These are phyloP conservation scores for Upupa epops DNA, from an alignment of 2,113 vertebrate genomes.

Conservation along the genomic window DNA sequence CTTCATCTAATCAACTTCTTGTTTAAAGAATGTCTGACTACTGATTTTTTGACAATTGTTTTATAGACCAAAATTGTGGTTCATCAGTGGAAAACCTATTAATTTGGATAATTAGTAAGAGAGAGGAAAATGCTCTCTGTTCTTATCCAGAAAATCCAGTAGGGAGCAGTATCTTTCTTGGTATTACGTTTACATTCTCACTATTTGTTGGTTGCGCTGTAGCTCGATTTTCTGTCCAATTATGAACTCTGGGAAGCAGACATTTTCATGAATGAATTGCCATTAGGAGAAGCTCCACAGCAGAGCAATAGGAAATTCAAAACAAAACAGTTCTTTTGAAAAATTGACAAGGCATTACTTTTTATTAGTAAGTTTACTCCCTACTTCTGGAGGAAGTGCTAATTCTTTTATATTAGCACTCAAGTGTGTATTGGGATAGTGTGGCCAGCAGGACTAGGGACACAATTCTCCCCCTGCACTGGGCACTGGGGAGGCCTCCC, in stretches of 20 bases:
- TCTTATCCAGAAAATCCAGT: slow-evolving; percentile 18
- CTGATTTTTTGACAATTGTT: neutral
- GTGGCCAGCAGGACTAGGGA: neutral
- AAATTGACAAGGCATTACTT: neutral
- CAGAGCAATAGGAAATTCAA: slow-evolving; percentile 61
- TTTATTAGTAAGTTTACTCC: neutral
- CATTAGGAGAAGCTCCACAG: slow-evolving; percentile 61
- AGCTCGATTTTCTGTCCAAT: slow-evolving; percentile 32
- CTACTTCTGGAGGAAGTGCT: neutral
- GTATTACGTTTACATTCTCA: slow-evolving; percentile 22
- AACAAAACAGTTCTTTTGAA: neutral
- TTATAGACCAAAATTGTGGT: neutral
- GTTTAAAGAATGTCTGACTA: fast-evolving
- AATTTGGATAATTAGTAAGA: too few relatives aligned
- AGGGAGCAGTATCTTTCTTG: slow-evolving; percentile 73
- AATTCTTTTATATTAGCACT: neutral
- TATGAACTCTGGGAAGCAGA: slow-evolving; percentile 56
- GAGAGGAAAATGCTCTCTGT: neutral
- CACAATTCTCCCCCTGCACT: too few relatives aligned
- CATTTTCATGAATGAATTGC: slow-evolving; percentile 62
- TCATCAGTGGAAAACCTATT: neutral
- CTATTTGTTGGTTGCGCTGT: slow-evolving; percentile 22
- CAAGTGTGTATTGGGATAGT: neutral
- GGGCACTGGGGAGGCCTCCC: too few relatives aligned
- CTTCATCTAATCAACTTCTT: neutral